Evolutionary conservation across 2,113 vertebrate genomes (phyloP), one percentile per base, ranked within the genome.

Genomic region (Echinops telfairi): DNA sequence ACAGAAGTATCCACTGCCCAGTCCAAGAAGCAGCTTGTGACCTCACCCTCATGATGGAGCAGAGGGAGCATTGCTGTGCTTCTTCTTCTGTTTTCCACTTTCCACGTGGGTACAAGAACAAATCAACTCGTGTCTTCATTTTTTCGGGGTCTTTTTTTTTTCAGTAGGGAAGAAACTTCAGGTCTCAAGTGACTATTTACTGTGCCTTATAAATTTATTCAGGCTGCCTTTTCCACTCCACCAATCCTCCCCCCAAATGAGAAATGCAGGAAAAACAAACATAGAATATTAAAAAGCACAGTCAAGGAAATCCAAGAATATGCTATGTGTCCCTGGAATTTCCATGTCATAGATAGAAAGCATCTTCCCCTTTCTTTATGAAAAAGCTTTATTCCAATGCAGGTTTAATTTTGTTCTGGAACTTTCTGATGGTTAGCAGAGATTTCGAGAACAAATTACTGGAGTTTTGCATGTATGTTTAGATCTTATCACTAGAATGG

Each of bases 1-100:
- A 95, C 73, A 97, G 58, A 95, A 86, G 88, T 96, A 80, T 88
- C 38, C 0, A 10, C 62, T 93, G 17, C 94, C 66, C 93, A 73
- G n/a, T 83, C 75, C 0, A 79, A 89, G 0, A 0, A 19, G 27
- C 16, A 81, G 82, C 80, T 38, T 33, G 86, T 82, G 88, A 40
- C 14, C 33, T 96, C 2, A 4, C 19, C 27, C 38, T 70, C 0
- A 6, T 22, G 25, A 53, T 87, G n/a, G 70, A 31, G 31, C 36
- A 66, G 83, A 97, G 31, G 77, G 23, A 10, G 88, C 38, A 3
- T 43, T 25, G 1, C 20, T 11, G 12, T 83, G 60, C 79, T 0
- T 58, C 57, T 70, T 14, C 14, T 43, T 94, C 43, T 31, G 33
- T 80, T 79, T 94, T 33, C 47, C 80, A 19, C 88, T 90, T n/a